phyloP scores from a whole-genome alignment of 2,888 invertebrate genomes.

The Steinernema hermaphroditum region DNA sequence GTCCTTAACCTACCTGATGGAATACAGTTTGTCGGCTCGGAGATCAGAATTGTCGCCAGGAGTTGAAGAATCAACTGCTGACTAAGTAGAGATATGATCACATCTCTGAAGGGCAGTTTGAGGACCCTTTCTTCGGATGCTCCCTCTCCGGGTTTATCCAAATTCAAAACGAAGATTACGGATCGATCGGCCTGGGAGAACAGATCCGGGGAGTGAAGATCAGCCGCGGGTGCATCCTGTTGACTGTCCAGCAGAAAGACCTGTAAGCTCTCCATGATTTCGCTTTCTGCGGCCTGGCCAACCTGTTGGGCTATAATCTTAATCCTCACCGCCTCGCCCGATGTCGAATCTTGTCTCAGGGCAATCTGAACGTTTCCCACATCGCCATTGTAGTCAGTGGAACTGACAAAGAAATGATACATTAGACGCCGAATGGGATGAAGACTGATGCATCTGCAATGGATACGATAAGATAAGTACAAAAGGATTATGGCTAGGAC shows the following conservation, averaged over 20 bases:
- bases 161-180: not conserved
- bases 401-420: constrained; percentile 85
- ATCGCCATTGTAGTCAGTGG: constrained; percentile 81
- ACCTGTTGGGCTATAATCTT: constrained; percentile 10
- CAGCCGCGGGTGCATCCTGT: not conserved
- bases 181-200: constrained; percentile 9
- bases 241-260: constrained; percentile 9
- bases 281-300: no score
- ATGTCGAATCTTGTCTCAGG: constrained; percentile 34
- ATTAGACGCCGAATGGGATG: constrained; percentile 85
- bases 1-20: constrained; percentile 4
- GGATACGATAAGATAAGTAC: constrained; percentile 13
- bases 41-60: constrained; percentile 70
- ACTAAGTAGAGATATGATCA: constrained; percentile 85
- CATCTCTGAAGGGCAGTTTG: constrained; percentile 82
- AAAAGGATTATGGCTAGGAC: not conserved
- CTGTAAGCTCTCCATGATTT: not conserved
- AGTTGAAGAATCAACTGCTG: constrained; percentile 90
- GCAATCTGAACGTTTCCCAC: constrained; percentile 47
- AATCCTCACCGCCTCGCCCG: not conserved
- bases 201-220: constrained; percentile 5
- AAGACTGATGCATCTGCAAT: constrained; percentile 74
- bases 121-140: not conserved
- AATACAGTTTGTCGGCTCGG: not conserved
- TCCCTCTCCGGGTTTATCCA: not conserved